phyloP scores from a whole-genome alignment of 2,113 vertebrate genomes.

The Zosterops japonicus region DNA sequence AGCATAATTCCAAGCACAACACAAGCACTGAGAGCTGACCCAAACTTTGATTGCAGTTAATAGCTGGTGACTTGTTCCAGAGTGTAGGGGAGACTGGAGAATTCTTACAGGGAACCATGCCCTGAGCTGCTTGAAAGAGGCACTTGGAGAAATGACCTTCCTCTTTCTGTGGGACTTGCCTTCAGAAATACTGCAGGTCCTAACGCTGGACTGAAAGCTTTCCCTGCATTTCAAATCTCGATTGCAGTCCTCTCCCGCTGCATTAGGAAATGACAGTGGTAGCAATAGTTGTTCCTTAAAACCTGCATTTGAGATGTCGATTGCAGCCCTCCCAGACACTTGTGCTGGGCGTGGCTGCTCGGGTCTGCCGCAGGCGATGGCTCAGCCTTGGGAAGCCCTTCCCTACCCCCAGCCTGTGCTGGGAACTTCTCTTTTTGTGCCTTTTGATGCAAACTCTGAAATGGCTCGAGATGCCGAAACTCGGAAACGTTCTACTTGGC shows the following conservation, averaged over 20 bases:
- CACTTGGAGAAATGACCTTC: not conserved
- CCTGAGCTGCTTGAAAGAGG: not conserved
- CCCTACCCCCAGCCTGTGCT: fast-evolving
- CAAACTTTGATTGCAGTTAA: not conserved
- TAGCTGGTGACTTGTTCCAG: not conserved
- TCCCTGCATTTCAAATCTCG: not conserved
- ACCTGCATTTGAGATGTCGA: fast-evolving
- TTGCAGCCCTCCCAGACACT: not conserved
- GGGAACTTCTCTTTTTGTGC: not conserved
- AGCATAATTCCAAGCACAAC: not conserved
- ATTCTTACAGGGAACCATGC: fast-evolving
- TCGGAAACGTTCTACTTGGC: not conserved
- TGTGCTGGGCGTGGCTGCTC: not conserved
- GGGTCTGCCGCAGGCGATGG: fast-evolving
- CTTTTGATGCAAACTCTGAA: not conserved
- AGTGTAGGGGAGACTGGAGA: fast-evolving
- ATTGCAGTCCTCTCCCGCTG: not conserved
- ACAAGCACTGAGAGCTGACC: not conserved
- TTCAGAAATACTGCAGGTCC: not conserved
- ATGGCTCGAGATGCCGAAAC: not conserved
- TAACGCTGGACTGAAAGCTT: not conserved
- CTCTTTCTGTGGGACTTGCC: not conserved
- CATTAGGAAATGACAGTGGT: fast-evolving
- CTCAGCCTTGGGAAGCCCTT: not conserved
- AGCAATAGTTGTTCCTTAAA: fast-evolving